phyloP scores from a whole-genome alignment of 2,113 vertebrate species.

The Ploceus nigricollis region DNA sequence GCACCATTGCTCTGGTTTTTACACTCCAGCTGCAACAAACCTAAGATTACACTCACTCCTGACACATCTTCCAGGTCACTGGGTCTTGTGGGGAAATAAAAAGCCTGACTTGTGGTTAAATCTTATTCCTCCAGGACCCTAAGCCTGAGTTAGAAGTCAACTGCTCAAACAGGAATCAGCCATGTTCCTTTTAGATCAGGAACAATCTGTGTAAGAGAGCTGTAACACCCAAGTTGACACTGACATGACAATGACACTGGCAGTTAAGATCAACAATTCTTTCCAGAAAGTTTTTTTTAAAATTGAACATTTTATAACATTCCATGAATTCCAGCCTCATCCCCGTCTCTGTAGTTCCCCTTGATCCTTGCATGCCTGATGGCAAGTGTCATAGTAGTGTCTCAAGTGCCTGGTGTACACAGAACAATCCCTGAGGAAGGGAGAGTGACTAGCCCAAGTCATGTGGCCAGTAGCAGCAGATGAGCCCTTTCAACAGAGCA shows the following conservation, averaged over 20 bases:
- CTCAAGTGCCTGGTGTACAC: accelerated
- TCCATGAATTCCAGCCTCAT: neutral
- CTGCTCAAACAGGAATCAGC: neutral
- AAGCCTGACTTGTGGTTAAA: neutral
- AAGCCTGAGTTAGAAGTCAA: neutral
- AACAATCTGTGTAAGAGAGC: neutral
- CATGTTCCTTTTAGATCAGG: neutral
- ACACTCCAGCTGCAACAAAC: neutral
- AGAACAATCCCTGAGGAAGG: neutral
- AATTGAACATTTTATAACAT: neutral
- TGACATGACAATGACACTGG: neutral
- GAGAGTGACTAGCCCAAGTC: neutral
- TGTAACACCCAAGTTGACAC: neutral
- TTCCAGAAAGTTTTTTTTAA: neutral
- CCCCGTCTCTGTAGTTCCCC: neutral
- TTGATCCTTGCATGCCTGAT: neutral
- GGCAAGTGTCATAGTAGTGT: accelerated
- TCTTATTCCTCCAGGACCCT: neutral
- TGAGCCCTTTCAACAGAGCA: neutral
- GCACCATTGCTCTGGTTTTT: neutral
- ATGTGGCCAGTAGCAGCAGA: neutral
- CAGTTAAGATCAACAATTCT: neutral
- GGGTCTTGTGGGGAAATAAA: neutral
- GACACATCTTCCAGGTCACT: neutral
- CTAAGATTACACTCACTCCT: neutral